phyloP scores from a whole-genome alignment of 1,140 invertebrate species.

The Bradysia coprophila region DNA sequence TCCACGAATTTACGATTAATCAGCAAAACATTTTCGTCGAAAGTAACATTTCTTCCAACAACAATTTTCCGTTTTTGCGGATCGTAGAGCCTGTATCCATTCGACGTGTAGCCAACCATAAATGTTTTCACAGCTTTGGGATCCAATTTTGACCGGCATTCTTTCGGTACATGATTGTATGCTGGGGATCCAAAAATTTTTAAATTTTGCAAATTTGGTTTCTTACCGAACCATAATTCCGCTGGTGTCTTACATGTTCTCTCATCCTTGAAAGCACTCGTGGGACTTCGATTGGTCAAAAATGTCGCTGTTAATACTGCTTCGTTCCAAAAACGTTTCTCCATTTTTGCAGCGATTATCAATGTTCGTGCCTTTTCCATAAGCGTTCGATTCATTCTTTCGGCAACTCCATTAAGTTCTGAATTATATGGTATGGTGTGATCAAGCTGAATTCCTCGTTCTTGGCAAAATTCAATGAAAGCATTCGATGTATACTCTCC shows the following conservation, averaged over 20 bases:
- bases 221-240: no score
- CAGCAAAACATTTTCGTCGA: slow-evolving; percentile 3
- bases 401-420: neutral
- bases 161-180: neutral
- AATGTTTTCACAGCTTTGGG: neutral
- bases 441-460: neutral
- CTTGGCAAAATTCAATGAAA: neutral
- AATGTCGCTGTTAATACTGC: no score
- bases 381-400: neutral
- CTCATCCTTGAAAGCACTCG: no score
- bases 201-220: no score
- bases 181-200: neutral
- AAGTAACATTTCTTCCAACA: slow-evolving; percentile 8
- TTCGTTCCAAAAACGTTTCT: neutral
- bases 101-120: slow-evolving; percentile 8
- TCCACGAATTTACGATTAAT: neutral
- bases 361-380: no score
- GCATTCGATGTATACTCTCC: neutral
- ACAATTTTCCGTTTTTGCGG: slow-evolving; percentile 3
- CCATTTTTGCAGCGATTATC: neutral
- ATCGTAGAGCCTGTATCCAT: slow-evolving; percentile 9
- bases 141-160: neutral
- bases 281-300: no score
- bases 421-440: neutral
- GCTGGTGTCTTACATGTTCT: no score